Evolutionary conservation across 2,888 invertebrate genomes (phyloP), one percentile per base, ranked within the genome.

Genomic region (Pantelozetes paolii): DNA sequence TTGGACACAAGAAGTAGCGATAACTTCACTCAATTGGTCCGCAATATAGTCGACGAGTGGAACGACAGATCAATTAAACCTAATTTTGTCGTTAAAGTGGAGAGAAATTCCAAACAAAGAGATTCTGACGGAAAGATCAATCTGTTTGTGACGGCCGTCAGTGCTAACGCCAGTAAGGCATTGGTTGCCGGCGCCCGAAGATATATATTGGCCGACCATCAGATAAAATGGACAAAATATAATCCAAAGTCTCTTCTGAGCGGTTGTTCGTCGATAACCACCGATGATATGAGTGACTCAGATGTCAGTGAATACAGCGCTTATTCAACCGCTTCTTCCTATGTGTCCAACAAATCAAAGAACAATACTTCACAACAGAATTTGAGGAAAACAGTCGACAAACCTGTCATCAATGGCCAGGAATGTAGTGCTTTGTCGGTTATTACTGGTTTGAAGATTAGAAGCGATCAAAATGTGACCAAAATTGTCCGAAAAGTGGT

Each of bases 1-100:
- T n/a, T 67, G 23, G 8, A 67, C 9, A 67, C 67, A 9, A 67
- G 30, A 67, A 67, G 18, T 13, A 40, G 23, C 3, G 40, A 67
- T 1, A 67, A 67, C 15, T 13, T 36, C 2, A n/a, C 67, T 3
- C 13, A 67, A 36, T 40, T 40, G 1, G 67, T 67, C 13, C 36
- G 67, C 13, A 36, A 67, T 23, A 40, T 67, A n/a, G 67, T 67
- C 15, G 40, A 36, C 6, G 36, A 36, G 40, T 67, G 67, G 67
- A 9, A 2, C 15, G 67, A 67, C 42, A 67, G 30, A 15, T n/a
- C 15, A 13, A 18, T 67, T 36, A 36, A 18, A 13, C 40, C 20
- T 0, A 40, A 67, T 67, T 40, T 20, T 8, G 23, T 67, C 18
- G 23, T 13, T 3, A 13, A 20, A 40, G 67, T 67, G 13, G 40